phyloP scores from a whole-genome alignment of 1,140 invertebrate genomes.

The Drosophila setifemur region DNA sequence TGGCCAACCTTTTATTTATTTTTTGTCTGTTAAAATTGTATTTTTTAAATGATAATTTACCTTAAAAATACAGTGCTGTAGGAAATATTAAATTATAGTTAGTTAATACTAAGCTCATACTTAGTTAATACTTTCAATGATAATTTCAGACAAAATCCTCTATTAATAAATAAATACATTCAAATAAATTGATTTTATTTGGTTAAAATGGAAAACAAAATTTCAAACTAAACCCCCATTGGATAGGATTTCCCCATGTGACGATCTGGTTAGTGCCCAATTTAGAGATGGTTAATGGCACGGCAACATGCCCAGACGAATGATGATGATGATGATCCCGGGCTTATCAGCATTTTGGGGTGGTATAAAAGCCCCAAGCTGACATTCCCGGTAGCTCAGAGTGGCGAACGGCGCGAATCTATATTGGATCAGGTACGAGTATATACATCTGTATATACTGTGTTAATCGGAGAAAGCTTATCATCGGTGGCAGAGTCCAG shows the following conservation, averaged over 20 bases:
- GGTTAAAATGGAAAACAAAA: background rate
- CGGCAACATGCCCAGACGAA: conserved; percentile 27
- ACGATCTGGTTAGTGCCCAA: background rate
- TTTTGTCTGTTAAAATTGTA: too few species aligned
- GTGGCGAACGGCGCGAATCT: background rate
- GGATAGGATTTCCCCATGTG: too few species aligned
- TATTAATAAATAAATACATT: too few species aligned
- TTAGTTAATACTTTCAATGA: too few species aligned
- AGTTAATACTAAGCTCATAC: too few species aligned
- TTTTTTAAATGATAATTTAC: too few species aligned
- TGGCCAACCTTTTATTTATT: too few species aligned
- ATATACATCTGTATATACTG: background rate
- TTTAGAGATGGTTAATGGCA: conserved; percentile 23
- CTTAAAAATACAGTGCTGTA: too few species aligned
- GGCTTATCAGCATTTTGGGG: conserved; percentile 10
- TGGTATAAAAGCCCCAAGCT: conserved; percentile 30
- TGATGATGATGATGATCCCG: conserved; percentile 21
- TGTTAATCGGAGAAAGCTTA: conserved; percentile 11
- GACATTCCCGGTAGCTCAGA: conserved; percentile 8
- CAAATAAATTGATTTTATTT: too few species aligned
- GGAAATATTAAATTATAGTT: too few species aligned
- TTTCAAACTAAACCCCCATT: too few species aligned
- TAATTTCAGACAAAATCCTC: too few species aligned
- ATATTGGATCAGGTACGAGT: background rate
- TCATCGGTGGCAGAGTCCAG: conserved; percentile 44